Conservation (phyloP, 2,113 vertebrate genomes). For the Tamias sibiricus region DNA sequence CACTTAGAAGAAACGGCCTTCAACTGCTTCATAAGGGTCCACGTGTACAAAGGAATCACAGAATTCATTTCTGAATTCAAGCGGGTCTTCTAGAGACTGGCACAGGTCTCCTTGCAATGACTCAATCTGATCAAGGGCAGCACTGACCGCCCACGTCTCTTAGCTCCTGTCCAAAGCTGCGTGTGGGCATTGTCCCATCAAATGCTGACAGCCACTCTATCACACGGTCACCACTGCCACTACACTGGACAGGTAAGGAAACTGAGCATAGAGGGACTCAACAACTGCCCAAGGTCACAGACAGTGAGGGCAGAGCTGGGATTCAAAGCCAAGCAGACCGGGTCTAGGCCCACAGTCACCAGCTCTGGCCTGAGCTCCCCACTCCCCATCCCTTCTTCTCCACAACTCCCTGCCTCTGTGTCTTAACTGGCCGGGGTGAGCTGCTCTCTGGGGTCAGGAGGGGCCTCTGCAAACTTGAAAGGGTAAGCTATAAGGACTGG, state of each 20-base stretch:
- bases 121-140: neutral
- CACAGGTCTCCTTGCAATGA: neutral
- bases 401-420: accelerated
- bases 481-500: neutral
- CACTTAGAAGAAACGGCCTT: neutral
- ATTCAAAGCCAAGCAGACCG: neutral
- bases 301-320: neutral
- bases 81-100: neutral
- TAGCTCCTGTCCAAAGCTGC: neutral
- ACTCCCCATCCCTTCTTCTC: no score
- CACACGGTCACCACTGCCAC: neutral
- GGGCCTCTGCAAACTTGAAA: neutral
- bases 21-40: neutral
- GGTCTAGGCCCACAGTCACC: no score
- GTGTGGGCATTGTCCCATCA: neutral
- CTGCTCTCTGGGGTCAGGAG: neutral
- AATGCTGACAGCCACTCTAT: accelerated
- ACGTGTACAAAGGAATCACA: accelerated
- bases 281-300: neutral
- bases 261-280: neutral
- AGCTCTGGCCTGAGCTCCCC: no score
- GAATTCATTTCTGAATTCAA: neutral
- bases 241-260: neutral
- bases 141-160: accelerated
- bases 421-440: neutral